Conservation (phyloP, 2,888 invertebrate species). For the Drosophila robusta region DNA sequence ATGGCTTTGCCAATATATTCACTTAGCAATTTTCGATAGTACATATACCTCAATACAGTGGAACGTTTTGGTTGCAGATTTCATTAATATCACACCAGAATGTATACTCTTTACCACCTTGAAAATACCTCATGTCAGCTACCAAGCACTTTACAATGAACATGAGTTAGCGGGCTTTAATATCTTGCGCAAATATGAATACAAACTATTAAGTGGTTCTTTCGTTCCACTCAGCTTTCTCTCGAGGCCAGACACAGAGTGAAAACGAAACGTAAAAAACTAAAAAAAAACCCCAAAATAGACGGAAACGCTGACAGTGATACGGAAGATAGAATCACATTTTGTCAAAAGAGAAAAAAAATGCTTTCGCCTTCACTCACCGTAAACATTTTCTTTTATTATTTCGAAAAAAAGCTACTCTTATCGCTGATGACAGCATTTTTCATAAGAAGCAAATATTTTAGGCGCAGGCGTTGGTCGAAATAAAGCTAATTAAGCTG, state of each 20-base stretch:
- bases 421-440: conserved; percentile 54
- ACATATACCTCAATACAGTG: too few species aligned
- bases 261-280: conserved; percentile 14
- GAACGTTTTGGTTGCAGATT: too few species aligned
- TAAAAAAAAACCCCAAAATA: conserved; percentile 5
- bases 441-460: conserved; percentile 10
- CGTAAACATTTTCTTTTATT: conserved; percentile 28
- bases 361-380: conserved; percentile 43
- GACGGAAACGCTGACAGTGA: conserved; percentile 23
- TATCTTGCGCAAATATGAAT: conserved; percentile 10
- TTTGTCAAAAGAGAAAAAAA: conserved; percentile 11
- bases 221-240: conserved; percentile 36
- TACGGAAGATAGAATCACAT: conserved; percentile 34
- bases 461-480: conserved; percentile 27
- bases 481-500: conserved; percentile 21
- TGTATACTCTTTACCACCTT: too few species aligned
- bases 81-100: too few species aligned
- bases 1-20: too few species aligned
- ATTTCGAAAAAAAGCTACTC: conserved; percentile 11
- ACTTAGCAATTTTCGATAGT: too few species aligned
- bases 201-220: conserved; percentile 21
- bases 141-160: conserved; percentile 4
- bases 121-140: conserved; percentile 4
- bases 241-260: conserved; percentile 18
- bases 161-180: conserved; percentile 1